Percentiles rank a stretch among this genome's conserved stretches.
phyloP scores from a whole-genome alignment of 2,113 vertebrate genomes.

The Lycaon pictus region DNA sequence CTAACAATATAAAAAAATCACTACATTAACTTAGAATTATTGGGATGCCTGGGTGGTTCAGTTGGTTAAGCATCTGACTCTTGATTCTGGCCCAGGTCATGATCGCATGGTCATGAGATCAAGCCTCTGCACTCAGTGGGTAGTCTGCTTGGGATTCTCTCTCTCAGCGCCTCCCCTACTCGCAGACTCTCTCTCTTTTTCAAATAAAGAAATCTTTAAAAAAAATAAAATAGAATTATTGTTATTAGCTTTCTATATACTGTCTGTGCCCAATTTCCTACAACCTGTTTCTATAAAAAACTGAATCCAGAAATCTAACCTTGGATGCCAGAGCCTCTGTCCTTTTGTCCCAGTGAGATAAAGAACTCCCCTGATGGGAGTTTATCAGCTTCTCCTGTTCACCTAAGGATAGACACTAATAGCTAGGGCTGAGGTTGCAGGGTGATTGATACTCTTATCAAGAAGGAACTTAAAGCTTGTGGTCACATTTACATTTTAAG shows the following conservation, averaged over 20 bases:
- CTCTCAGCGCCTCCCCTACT: neutral
- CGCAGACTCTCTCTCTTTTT: too few species aligned
- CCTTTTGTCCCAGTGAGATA: neutral
- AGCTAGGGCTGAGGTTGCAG: neutral
- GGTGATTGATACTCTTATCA: neutral
- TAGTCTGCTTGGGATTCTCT: neutral
- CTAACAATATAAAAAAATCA: neutral
- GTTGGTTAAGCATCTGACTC: neutral
- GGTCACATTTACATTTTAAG: neutral
- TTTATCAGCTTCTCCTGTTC: neutral
- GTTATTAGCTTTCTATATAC: neutral
- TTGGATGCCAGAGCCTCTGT: neutral
- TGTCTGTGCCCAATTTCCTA: neutral
- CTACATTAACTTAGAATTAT: neutral
- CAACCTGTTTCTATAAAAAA: neutral
- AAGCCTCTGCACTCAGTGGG: neutral
- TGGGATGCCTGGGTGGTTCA: neutral
- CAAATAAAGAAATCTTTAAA: neutral
- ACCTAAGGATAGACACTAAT: neutral
- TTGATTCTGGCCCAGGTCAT: neutral
- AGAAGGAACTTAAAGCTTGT: neutral
- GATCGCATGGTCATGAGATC: neutral
- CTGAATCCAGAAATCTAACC: neutral
- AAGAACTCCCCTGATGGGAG: neutral
- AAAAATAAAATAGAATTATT: neutral